Percentiles rank a stretch among this genome's conserved stretches.
These are phyloP conservation scores for Latheticus oryzae DNA, from an alignment of 2,888 invertebrate genomes.

Conservation along the genomic window DNA sequence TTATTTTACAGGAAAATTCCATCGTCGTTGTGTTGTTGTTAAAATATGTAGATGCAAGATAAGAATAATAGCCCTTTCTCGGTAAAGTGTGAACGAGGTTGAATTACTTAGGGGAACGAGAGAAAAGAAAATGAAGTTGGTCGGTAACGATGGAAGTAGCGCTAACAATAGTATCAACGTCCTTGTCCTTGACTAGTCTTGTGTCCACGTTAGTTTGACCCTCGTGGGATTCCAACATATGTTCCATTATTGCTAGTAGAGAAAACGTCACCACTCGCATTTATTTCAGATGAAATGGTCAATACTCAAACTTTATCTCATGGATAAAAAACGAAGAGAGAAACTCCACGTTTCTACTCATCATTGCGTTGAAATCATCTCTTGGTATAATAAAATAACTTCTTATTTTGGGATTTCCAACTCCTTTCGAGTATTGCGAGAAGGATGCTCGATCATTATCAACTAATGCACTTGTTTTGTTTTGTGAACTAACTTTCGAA, in stretches of 20 bases:
- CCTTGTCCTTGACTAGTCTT: slow-evolving; percentile 37
- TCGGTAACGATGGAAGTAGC: slow-evolving; percentile 25
- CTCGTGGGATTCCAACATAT: slow-evolving; percentile 36
- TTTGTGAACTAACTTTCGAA: not conserved
- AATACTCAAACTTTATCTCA: too few species aligned
- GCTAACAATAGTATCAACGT: slow-evolving; percentile 28
- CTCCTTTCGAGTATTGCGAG: not conserved
- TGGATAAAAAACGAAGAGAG: too few species aligned
- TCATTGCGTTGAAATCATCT: too few species aligned
- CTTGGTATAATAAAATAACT: too few species aligned
- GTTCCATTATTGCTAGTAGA: slow-evolving; percentile 27
- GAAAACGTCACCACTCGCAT: slow-evolving; percentile 27
- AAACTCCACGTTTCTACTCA: too few species aligned
- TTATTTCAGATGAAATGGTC: slow-evolving; percentile 22
- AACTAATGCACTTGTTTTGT: slow-evolving; percentile 14
- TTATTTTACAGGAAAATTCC: slow-evolving; percentile 16
- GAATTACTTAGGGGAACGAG: slow-evolving; percentile 25
- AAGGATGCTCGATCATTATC: slow-evolving; percentile 4
- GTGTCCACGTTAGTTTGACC: slow-evolving; percentile 30
- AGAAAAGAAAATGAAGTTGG: slow-evolving; percentile 31
- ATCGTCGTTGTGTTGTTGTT: slow-evolving; percentile 14
- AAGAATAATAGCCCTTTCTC: slow-evolving; percentile 25
- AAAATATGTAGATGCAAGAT: slow-evolving; percentile 29
- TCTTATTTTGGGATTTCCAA: not conserved
- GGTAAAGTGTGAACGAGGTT: slow-evolving; percentile 25